phyloP scores from a whole-genome alignment of 2,888 invertebrate species.

The Chaitophorus viminalis region DNA sequence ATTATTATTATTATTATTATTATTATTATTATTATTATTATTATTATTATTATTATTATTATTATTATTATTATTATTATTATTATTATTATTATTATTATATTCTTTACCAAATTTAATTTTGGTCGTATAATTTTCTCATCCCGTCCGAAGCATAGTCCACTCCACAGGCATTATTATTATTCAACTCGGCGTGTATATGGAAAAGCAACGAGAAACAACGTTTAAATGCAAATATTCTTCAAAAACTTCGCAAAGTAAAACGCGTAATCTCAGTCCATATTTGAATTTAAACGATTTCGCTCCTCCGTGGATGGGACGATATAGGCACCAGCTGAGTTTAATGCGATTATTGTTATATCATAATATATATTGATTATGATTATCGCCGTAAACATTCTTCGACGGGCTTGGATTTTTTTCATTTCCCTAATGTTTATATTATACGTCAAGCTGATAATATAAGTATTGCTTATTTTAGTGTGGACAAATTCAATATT shows the following conservation, averaged over 20 bases:
- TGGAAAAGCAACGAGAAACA: not conserved
- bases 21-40: too few relatives aligned
- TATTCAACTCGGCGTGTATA: not conserved
- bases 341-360: not conserved
- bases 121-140: conserved; percentile 47
- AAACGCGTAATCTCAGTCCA: conserved; percentile 7
- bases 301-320: not conserved
- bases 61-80: too few relatives aligned
- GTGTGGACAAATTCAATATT: too few relatives aligned
- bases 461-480: too few relatives aligned
- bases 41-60: too few relatives aligned
- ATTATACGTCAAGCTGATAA: too few relatives aligned
- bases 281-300: conserved; percentile 12
- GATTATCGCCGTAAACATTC: not conserved
- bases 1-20: too few relatives aligned
- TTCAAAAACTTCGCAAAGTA: not conserved
- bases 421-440: too few relatives aligned
- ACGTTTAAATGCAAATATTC: conserved; percentile 37
- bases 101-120: conserved; percentile 40
- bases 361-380: not conserved
- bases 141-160: not conserved
- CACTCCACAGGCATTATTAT: conserved; percentile 1
- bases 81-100: too few relatives aligned
- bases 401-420: not conserved
- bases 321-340: not conserved